Evolutionary conservation across 2,888 invertebrate genomes (phyloP).

Genomic region (Conops quadrifasciatus): DNA sequence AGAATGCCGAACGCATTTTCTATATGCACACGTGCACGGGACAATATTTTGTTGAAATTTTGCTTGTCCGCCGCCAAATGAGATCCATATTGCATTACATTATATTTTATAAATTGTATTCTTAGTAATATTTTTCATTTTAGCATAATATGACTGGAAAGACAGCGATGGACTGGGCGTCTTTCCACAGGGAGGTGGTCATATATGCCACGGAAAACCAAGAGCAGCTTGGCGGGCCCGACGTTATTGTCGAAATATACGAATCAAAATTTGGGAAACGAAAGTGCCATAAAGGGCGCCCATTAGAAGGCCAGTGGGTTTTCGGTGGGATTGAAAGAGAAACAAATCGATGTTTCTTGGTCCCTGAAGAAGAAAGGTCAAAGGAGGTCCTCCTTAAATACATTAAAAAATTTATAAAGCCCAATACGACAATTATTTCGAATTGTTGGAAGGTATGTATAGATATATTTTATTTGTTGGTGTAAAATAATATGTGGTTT

Average conservation of each 20-base stretch:
- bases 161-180: slow-evolving; percentile 23
- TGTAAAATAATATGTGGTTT: neutral
- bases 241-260: slow-evolving; percentile 12
- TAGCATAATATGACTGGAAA: neutral
- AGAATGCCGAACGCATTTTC: too few relatives aligned
- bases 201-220: neutral
- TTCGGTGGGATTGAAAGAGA: slow-evolving; percentile 28
- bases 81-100: too few relatives aligned
- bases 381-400: neutral
- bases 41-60: too few relatives aligned
- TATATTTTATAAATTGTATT: too few relatives aligned
- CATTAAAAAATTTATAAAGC: neutral
- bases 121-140: neutral
- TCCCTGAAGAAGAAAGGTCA: neutral
- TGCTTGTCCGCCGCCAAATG: too few relatives aligned
- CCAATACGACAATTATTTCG: neutral
- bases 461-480: neutral
- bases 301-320: slow-evolving; percentile 32
- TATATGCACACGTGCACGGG: too few relatives aligned
- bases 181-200: slow-evolving; percentile 12
- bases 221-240: slow-evolving; percentile 8
- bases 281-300: slow-evolving; percentile 24
- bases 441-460: neutral
- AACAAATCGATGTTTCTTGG: slow-evolving; percentile 25
- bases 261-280: slow-evolving; percentile 22